A percentile compares a stretch with the other conserved stretches of the same genome.
phyloP scores from a whole-genome alignment of 2,888 invertebrate species.

The Eremobia ochroleuca region DNA sequence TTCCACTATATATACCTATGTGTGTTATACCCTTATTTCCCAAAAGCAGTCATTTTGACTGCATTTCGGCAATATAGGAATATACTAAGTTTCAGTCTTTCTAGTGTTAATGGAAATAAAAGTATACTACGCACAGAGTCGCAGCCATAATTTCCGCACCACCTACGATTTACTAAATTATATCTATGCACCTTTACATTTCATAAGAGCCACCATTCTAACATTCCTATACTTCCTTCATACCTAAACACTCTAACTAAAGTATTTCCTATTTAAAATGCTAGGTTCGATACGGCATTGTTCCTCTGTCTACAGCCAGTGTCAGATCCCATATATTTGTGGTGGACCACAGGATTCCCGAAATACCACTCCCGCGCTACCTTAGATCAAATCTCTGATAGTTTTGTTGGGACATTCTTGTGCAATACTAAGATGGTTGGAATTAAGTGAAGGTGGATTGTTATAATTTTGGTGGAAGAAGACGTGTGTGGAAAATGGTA shows the following conservation, averaged over 20 bases:
- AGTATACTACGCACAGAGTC: too few species aligned
- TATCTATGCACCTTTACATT: not conserved
- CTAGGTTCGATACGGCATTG: constrained; percentile 59
- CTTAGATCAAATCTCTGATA: constrained; percentile 64
- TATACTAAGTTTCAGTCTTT: too few species aligned
- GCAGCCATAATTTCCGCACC: too few species aligned
- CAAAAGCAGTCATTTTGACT: too few species aligned
- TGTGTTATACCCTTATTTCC: too few species aligned
- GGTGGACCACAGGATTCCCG: constrained; percentile 59
- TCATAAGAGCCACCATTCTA: constrained; percentile 11
- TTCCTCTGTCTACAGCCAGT: constrained; percentile 52
- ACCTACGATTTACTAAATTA: not conserved
- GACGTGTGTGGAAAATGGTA: not conserved
- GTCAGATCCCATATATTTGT: constrained; percentile 63
- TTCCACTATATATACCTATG: too few species aligned
- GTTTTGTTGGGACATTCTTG: constrained; percentile 63
- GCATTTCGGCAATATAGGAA: too few species aligned
- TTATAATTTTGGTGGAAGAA: not conserved
- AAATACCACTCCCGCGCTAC: constrained; percentile 53
- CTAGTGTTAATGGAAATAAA: too few species aligned
- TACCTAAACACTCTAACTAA: constrained; percentile 26
- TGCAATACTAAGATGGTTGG: constrained; percentile 29
- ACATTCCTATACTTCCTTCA: constrained; percentile 18
- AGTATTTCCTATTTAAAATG: constrained; percentile 61
- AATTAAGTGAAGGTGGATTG: constrained; percentile 30